Percentiles rank a stretch among this genome's conserved stretches.
Conservation (phyloP, 2,888 invertebrate species). For the Schizotus pectinicornis region DNA sequence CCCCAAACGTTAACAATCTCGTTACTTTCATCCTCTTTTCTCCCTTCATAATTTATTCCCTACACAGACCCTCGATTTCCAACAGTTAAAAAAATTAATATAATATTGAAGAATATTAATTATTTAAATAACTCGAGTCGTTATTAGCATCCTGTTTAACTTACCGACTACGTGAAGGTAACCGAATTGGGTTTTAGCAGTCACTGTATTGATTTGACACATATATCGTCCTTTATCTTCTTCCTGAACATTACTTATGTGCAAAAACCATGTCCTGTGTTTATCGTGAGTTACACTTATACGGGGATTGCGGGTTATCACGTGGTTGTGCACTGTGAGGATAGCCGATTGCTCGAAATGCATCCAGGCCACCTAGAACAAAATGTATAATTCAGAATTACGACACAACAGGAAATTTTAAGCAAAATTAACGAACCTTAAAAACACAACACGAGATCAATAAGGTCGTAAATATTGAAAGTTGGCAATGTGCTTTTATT, state of each 20-base stretch:
- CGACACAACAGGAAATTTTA: too few relatives aligned
- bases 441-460: too few relatives aligned
- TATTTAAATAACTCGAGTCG: not conserved
- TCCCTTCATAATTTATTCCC: slow-evolving; percentile 20
- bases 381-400: slow-evolving; percentile 19
- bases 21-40: slow-evolving; percentile 38
- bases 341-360: slow-evolving; percentile 94
- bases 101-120: too few relatives aligned
- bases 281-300: slow-evolving; percentile 93
- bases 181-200: slow-evolving; percentile 91
- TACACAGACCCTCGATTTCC: slow-evolving; percentile 9
- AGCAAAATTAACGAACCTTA: too few relatives aligned
- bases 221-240: slow-evolving; percentile 92
- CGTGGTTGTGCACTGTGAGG: slow-evolving; percentile 91
- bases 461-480: too few relatives aligned
- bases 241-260: slow-evolving; percentile 90
- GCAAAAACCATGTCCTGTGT: slow-evolving; percentile 91
- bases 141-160: slow-evolving; percentile 47
- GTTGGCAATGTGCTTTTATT: too few relatives aligned
- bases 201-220: slow-evolving; percentile 93
- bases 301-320: slow-evolving; percentile 90
- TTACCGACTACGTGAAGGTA: slow-evolving; percentile 91
- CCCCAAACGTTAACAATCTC: slow-evolving; percentile 36
- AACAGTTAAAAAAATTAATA: too few relatives aligned
- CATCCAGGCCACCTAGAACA: slow-evolving; percentile 91